Evolutionary conservation across 1,140 invertebrate genomes (phyloP), one percentile per base, ranked within the genome.

Genomic region (Ceratitis capitata): DNA sequence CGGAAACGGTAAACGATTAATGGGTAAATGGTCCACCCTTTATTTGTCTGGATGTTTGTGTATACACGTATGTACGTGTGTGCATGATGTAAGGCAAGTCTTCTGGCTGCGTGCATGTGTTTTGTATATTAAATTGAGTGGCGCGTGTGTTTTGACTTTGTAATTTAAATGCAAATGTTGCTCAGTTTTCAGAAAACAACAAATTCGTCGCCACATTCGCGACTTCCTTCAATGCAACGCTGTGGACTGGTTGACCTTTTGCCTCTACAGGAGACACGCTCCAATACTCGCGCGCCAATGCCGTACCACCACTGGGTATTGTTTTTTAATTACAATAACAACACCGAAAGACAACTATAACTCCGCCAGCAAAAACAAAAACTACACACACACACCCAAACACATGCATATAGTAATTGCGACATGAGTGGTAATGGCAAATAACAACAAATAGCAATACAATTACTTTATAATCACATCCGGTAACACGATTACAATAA

Each of bases 391-490:
- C n/a, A n/a, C n/a, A n/a, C n/a, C n/a, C n/a, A n/a, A n/a, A n/a
- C n/a, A n/a, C n/a, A n/a, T n/a, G 69, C 32, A 78, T n/a, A 45
- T 39, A 78, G 47, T 45, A 83, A 53, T 51, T 51, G 49, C 82
- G 53, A 53, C 82, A 83, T 47, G 42, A 82, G 47, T 32, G n/a
- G 78, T 51, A 83, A 83, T 53, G 16, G 49, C 42, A 83, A 49
- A 83, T 51, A 49, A 83, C 45, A 51, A 53, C 45, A 82, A 47
- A 51, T 16, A 82, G 14, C 26, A 82, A 82, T 49, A 82, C 78
- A 83, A 83, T 83, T 83, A 83, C 82, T 83, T 83, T 83, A 83
- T 83, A 83, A 53, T 53, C 82, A 83, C 82, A 83, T 83, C 82
- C 82, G 32, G 82, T 83, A 51, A 49, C 82, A 53, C 32, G 45